Evolutionary conservation across 2,113 vertebrate species (phyloP).

Genomic region (Ellobius talpinus): DNA sequence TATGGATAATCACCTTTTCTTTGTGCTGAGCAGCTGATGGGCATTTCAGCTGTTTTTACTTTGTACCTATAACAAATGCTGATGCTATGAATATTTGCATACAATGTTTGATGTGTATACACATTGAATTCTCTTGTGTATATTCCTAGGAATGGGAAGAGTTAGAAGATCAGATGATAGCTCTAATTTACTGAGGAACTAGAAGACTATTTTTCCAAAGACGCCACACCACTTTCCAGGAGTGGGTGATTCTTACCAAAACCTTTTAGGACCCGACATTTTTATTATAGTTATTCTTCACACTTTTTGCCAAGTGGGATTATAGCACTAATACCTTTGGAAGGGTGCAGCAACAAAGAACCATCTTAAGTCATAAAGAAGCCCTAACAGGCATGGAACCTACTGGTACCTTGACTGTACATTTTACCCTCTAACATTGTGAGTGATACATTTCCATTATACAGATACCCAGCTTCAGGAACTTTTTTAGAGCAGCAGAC

Average conservation of each 20-base stretch:
- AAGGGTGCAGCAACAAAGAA: not conserved
- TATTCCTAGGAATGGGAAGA: not conserved
- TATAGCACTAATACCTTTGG: not conserved
- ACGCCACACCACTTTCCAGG: not conserved
- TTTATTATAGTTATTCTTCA: not conserved
- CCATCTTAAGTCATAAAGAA: not conserved
- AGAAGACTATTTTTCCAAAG: conserved; percentile 7
- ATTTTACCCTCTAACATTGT: not conserved
- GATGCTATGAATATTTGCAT: not conserved
- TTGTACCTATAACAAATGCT: not conserved
- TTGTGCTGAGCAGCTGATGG: not conserved
- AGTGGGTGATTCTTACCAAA: not conserved
- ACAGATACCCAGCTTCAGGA: not conserved
- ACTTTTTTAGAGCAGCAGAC: not conserved
- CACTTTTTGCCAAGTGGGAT: not conserved
- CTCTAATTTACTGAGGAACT: not conserved
- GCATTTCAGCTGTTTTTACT: not conserved
- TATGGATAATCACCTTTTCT: not conserved
- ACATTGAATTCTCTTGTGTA: not conserved
- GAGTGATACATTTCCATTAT: not conserved
- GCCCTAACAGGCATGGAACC: not conserved
- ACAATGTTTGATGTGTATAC: not conserved
- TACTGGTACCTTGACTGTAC: not conserved
- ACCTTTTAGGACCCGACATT: not conserved
- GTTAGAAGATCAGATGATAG: not conserved